Evolutionary conservation across 1,140 invertebrate species (phyloP), one percentile per base, ranked within the genome.

Genomic region (Pogonomyrmex barbatus): DNA sequence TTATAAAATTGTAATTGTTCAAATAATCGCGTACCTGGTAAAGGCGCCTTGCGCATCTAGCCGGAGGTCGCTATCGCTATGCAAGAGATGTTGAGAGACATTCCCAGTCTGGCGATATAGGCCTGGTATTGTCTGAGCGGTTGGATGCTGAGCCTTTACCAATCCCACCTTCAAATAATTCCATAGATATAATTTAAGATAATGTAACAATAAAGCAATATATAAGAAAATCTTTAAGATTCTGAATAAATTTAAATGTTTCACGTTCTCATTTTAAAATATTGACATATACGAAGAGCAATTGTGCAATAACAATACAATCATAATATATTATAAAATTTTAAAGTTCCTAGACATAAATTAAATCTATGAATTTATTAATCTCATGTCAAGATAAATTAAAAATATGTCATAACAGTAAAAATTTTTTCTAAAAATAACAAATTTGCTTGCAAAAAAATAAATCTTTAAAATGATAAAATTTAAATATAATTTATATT

Each of bases 71-170:
- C 94, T 94, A 76, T 95, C 94, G 58, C 94, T 95, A 77, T 95
- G 94, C 24, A 95, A 87, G 75, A 95, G 88, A 87, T 94, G 91
- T 63, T 95, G 94, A 39, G 94, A 94, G 24, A 91, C 78, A 86
- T 92, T 94, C 56, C 91, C 92, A 62, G 93, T 86, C 58, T 94
- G 94, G 50, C 93, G 90, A 83, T 94, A 94, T 17, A 95, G 89
- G 24, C 94, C 94, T 9, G 94, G 94, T 50, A 94, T 91, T 47
- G 92, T 93, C 85, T 94, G 94, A 10, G 93, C 94, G 5, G 94
- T 94, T n/a, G 94, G 94, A 88, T 95, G 93, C 63, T 95, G 94
- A 39, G 94, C 94, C 90, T 95, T 95, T 9, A 95, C 94, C 45
- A 95, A 85, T 63, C 94, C 94, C 78, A 95, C 94, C 94, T 95